These are phyloP conservation scores for Bellardia pandia DNA, from an alignment of 2,888 invertebrate genomes.

Conservation along the genomic window DNA sequence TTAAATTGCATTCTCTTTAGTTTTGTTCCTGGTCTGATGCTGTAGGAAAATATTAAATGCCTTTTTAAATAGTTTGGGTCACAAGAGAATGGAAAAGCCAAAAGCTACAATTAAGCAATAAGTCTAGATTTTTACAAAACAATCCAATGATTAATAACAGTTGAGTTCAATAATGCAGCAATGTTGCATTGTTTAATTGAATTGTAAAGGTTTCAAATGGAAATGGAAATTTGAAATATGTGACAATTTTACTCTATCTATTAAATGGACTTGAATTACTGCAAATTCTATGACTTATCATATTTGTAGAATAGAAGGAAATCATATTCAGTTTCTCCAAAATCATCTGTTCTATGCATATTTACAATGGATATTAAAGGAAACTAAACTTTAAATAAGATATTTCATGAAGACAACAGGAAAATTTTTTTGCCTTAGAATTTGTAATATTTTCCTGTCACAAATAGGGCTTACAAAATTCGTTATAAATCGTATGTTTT, in stretches of 20 bases:
- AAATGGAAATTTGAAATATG: background rate
- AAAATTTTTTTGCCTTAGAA: too few relatives aligned
- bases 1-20: constrained; percentile 30
- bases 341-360: too few relatives aligned
- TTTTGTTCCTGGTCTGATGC: constrained; percentile 42
- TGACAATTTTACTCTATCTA: too few relatives aligned
- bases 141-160: constrained; percentile 26
- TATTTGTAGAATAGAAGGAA: too few relatives aligned
- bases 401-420: too few relatives aligned
- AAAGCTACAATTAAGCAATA: constrained; percentile 65
- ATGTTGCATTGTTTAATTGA: constrained; percentile 14
- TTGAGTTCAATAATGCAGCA: constrained; percentile 28
- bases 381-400: too few relatives aligned
- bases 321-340: too few relatives aligned
- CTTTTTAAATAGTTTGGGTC: constrained; percentile 49
- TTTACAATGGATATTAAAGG: too few relatives aligned
- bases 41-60: constrained; percentile 39
- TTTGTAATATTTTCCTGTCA: too few relatives aligned
- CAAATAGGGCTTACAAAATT: constrained; percentile 10
- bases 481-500: constrained; percentile 4
- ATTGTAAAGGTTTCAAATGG: background rate
- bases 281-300: too few relatives aligned
- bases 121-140: constrained; percentile 49
- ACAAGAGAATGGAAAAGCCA: constrained; percentile 52
- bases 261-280: background rate